Base-by-base conservation (phyloP, 2,888 invertebrate species). In the Drosophila mimetica region DNA sequence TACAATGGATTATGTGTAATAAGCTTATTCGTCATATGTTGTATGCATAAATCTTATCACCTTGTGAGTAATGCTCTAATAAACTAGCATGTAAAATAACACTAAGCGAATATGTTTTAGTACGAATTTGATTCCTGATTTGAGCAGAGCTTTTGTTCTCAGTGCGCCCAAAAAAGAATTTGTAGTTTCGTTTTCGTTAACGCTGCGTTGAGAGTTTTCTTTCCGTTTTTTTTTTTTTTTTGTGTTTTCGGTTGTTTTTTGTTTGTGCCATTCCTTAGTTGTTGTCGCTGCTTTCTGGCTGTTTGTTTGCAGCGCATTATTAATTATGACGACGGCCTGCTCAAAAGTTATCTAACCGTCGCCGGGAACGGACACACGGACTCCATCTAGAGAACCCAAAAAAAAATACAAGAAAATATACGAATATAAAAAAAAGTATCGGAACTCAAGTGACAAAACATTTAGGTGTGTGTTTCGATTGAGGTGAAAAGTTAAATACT, bases 321-420 rank as follows among this genome's bases (percentile, higher is more conserved):
- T 86, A 82, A 86, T 86, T 86, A 82, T 77, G 83, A 79, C 72
- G 72, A 69, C 76, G 72, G 60, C 52, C 66, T 71, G 76, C 69
- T 82, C 82, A 82, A 82, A 82, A 78, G 75, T 82, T 82, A 83
- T 78, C 76, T 83, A 82, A 82, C 86, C 86, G 83, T 83, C 63
- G 82, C 41, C 64, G 69, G 76, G 86, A 61, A 59, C 78, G 75
- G 69, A 71, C 77, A 77, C 58, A 22, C 50, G 42, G n/a, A 48
- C 36, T 36, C 22, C 52, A 39, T 37, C 16, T 28, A 13, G 44
- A 22, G 22, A 53, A 41, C 16, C 20, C 5, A 5, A 37, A 30
- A 37, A 39, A 18, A 4, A 6, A 16, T 0, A 13, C 2, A 18
- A 20, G 2, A 13, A 25, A 41, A 41, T 18, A 18, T 4, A 6